These are phyloP conservation scores for Cathartes aura DNA, from an alignment of 2,113 vertebrate genomes.

Conservation along the genomic window DNA sequence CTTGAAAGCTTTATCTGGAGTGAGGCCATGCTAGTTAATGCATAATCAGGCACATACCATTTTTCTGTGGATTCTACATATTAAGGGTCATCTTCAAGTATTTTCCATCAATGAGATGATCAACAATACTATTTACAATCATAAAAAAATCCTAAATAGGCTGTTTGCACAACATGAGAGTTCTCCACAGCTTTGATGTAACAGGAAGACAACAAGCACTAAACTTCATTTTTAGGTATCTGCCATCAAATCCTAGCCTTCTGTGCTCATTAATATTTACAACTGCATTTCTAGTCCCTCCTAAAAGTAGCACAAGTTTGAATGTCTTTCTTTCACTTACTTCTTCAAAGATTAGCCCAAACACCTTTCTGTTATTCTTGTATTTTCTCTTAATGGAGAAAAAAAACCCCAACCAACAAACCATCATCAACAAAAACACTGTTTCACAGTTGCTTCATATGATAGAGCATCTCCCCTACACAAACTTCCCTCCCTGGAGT, in stretches of 20 bases:
- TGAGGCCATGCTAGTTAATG: neutral
- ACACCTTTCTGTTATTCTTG: accelerated
- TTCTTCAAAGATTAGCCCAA: neutral
- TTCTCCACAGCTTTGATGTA: neutral
- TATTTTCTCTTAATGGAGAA: neutral
- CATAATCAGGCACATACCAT: neutral
- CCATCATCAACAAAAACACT: neutral
- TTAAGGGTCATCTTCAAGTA: neutral
- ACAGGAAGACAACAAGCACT: neutral
- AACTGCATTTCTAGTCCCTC: neutral
- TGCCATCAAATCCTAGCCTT: neutral
- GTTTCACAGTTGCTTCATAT: neutral
- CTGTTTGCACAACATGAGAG: neutral
- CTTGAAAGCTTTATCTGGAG: neutral
- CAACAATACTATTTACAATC: neutral
- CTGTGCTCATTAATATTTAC: neutral
- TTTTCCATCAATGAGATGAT: neutral
- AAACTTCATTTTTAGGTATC: neutral
- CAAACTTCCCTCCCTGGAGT: neutral
- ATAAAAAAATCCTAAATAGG: neutral
- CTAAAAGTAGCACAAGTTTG: neutral
- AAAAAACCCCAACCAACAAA: neutral
- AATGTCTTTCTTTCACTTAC: neutral
- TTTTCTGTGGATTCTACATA: neutral
- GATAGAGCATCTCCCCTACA: neutral